Evolutionary conservation across 2,113 vertebrate genomes (phyloP).

Genomic region (Campylomormyrus tamandua): DNA sequence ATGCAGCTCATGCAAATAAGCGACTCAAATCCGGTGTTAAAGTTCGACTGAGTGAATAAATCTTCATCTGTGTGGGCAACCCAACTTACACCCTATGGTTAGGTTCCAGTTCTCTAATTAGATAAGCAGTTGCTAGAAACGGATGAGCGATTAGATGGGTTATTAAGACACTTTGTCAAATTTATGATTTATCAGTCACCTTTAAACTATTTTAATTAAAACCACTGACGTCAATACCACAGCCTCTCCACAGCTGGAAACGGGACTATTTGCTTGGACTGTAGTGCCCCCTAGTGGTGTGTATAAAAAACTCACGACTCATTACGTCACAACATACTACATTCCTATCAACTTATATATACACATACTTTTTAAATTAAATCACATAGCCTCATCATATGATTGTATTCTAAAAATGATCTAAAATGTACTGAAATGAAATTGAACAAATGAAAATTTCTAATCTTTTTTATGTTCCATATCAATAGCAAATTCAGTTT

Average conservation of each 20-base stretch:
- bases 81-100: neutral
- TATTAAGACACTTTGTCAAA: neutral
- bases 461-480: neutral
- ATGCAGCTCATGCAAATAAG: neutral
- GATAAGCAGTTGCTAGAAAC: neutral
- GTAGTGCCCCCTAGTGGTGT: neutral
- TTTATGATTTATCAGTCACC: neutral
- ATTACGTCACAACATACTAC: neutral
- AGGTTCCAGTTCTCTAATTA: neutral
- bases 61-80: neutral
- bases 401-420: neutral
- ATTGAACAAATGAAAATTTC: neutral
- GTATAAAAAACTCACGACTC: neutral
- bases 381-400: neutral
- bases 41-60: neutral
- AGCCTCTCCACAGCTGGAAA: neutral
- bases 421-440: neutral
- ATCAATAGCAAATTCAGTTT: neutral
- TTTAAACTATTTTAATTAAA: conserved; percentile 7
- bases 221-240: neutral
- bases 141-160: neutral
- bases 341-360: neutral
- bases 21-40: neutral
- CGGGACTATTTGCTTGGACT: neutral
- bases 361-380: neutral